Conservation (phyloP, 2,797 vertebrate genomes). For the Megaceryle alcyon region DNA sequence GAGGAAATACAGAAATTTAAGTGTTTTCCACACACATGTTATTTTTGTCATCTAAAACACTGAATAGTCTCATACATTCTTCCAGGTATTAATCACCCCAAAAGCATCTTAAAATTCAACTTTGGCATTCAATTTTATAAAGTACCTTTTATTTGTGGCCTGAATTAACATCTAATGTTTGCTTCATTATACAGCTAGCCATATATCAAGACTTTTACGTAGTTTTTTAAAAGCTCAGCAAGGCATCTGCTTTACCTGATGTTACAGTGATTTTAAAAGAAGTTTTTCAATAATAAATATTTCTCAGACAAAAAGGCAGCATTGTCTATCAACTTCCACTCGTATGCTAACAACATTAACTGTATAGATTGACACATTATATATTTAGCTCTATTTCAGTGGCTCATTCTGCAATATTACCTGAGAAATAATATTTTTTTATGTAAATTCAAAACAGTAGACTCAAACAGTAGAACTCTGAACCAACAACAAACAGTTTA, state of each 20-base stretch:
- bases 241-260: neutral
- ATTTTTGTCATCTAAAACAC: neutral
- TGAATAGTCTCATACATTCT: neutral
- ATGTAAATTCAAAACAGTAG: neutral
- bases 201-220: neutral
- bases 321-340: neutral
- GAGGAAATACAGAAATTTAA: neutral
- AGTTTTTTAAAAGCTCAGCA: neutral
- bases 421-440: neutral
- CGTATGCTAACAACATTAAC: neutral
- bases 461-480: neutral
- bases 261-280: neutral
- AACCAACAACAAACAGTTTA: neutral
- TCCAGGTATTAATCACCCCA: neutral
- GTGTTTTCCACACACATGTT: neutral
- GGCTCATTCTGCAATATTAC: neutral
- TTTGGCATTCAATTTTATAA: neutral
- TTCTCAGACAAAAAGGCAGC: neutral
- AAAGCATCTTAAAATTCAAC: conserved; percentile 12
- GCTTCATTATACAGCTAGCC: neutral
- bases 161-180: conserved; percentile 2
- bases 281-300: neutral
- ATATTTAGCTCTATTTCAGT: neutral
- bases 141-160: neutral
- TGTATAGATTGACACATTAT: neutral